Conservation (phyloP, 2,797 vertebrate species). For the Australoheros facetus region DNA sequence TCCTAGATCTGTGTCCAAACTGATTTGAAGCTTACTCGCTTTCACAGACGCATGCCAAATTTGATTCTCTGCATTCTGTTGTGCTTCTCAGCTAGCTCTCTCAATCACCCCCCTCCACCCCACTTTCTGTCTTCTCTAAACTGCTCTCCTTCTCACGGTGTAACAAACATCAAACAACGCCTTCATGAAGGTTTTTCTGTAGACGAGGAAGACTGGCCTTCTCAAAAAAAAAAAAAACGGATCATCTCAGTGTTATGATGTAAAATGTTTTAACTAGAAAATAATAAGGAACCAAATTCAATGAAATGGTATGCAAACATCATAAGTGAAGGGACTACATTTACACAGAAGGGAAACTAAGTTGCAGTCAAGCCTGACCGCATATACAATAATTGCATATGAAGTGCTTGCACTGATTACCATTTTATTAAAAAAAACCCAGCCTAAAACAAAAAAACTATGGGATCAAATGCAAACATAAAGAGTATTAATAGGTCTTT, state of each 20-base stretch:
- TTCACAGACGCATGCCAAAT: slow-evolving; percentile 78
- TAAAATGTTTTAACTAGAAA: slow-evolving; percentile 11
- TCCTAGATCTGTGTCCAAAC: slow-evolving; percentile 83
- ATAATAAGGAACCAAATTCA: slow-evolving; percentile 5
- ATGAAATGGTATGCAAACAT: slow-evolving; percentile 16
- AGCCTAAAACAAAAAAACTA: not conserved
- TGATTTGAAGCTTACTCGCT: slow-evolving; percentile 82
- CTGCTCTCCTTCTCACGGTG: slow-evolving; percentile 63
- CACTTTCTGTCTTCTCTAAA: slow-evolving; percentile 56
- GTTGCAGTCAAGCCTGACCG: not conserved
- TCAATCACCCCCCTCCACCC: slow-evolving; percentile 25
- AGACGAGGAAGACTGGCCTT: slow-evolving; percentile 9
- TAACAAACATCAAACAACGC: slow-evolving; percentile 62
- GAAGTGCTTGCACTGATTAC: not conserved
- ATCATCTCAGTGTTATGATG: not conserved
- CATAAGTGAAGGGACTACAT: slow-evolving; percentile 10
- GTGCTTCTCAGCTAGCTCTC: slow-evolving; percentile 65
- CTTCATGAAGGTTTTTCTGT: slow-evolving; percentile 54
- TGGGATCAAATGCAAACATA: slow-evolving; percentile 5
- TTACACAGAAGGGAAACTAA: not conserved
- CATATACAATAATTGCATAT: not conserved
- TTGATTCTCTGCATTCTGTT: slow-evolving; percentile 80
- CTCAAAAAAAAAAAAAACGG: not conserved
- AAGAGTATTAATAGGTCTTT: slow-evolving; percentile 16
- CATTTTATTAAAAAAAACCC: not conserved